These are phyloP conservation scores for Gonioctena quinquepunctata DNA, from an alignment of 1,140 invertebrate species.

Conservation along the genomic window DNA sequence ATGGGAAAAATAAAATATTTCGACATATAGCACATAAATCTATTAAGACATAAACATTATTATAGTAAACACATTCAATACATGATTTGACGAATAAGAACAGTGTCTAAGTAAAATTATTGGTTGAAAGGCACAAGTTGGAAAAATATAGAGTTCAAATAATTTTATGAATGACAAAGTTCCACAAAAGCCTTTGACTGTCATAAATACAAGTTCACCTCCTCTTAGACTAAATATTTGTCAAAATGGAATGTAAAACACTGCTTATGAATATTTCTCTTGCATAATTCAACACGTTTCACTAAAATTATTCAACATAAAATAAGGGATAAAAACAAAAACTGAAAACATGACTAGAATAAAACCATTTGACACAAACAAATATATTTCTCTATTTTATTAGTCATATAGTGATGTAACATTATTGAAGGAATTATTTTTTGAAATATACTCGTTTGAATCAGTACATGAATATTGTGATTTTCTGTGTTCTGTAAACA, in stretches of 20 bases:
- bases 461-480: too few species aligned
- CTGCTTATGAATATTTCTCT: neutral
- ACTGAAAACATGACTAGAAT: neutral
- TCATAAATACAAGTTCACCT: neutral
- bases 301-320: neutral
- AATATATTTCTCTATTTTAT: neutral
- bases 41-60: slow-evolving; percentile 45
- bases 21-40: slow-evolving; percentile 42
- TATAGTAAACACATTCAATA: slow-evolving; percentile 45
- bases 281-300: neutral
- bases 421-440: too few species aligned
- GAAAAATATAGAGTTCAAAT: slow-evolving; percentile 40
- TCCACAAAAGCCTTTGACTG: neutral
- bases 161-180: neutral
- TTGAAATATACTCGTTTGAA: too few species aligned
- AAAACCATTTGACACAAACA: neutral
- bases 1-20: too few species aligned
- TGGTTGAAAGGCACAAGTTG: slow-evolving; percentile 46
- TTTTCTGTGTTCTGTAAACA: too few species aligned
- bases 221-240: neutral
- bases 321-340: neutral
- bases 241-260: neutral
- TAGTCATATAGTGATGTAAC: too few species aligned
- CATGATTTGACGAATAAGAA: slow-evolving; percentile 41
- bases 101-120: slow-evolving; percentile 40